Evolutionary conservation across 2,888 invertebrate species (phyloP).

Genomic region (Scaptomyza cyrtandrae): DNA sequence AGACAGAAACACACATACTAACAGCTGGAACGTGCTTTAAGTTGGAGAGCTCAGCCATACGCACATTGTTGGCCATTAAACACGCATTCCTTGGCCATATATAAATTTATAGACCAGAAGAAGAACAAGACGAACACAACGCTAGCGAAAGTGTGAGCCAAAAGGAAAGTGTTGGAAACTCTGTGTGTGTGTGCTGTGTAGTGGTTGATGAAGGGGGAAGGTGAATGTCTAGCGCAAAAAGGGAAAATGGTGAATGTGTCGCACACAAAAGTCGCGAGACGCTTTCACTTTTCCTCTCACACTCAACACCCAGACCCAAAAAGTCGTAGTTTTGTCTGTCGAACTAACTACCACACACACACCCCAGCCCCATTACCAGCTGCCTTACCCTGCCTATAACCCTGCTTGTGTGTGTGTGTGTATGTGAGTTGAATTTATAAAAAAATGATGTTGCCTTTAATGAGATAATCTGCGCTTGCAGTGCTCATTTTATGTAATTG

Average conservation of each 20-base stretch:
- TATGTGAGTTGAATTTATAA: constrained; percentile 76
- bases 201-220: background rate
- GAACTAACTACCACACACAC: constrained; percentile 1
- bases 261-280: constrained; percentile 53
- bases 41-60: constrained; percentile 39
- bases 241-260: constrained; percentile 61
- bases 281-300: constrained; percentile 63
- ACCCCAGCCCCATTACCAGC: background rate
- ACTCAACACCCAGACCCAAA: constrained; percentile 24
- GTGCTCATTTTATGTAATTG: constrained; percentile 76
- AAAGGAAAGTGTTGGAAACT: constrained; percentile 18
- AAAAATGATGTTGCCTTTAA: constrained; percentile 63
- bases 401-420: constrained; percentile 65
- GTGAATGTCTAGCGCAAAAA: constrained; percentile 19
- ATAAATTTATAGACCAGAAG: constrained; percentile 78
- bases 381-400: background rate
- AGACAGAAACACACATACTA: background rate
- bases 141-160: constrained; percentile 42
- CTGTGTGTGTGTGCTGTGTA: background rate
- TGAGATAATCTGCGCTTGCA: constrained; percentile 81
- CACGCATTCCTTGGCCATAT: constrained; percentile 78
- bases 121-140: constrained; percentile 52
- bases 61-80: constrained; percentile 81
- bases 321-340: constrained; percentile 50
- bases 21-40: constrained; percentile 63